phyloP scores from a whole-genome alignment of 2,113 vertebrate genomes.

The Etheostoma spectabile region DNA sequence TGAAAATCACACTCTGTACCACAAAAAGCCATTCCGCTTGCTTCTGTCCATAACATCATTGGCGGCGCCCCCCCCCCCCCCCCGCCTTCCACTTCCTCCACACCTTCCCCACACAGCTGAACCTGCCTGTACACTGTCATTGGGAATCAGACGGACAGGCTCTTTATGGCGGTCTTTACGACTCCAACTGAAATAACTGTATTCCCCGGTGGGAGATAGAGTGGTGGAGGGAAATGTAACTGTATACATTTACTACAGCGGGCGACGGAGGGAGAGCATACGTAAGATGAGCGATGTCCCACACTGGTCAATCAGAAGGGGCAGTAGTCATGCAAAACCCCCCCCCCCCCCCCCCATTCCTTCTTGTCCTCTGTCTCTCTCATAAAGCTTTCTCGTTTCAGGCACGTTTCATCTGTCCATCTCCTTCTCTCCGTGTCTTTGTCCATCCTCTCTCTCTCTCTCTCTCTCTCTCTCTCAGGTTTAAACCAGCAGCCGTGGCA shows the following conservation, averaged over 20 bases:
- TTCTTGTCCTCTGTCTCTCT: constrained; percentile 26
- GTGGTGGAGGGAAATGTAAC: constrained; percentile 68
- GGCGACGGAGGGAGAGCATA: constrained; percentile 43
- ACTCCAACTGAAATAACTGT: constrained; percentile 78
- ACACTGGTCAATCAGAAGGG: constrained; percentile 63
- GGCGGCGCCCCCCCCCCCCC: constrained; percentile 17
- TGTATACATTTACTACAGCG: constrained; percentile 74
- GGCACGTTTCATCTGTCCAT: constrained; percentile 58
- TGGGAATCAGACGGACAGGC: constrained; percentile 75
- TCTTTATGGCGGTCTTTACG: constrained; percentile 78
- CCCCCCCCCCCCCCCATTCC: constrained; percentile 18
- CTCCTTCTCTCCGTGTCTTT: constrained; percentile 37
- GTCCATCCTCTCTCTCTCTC: constrained; percentile 55
- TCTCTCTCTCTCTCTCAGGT: constrained; percentile 51
- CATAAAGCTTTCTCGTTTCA: constrained; percentile 30
- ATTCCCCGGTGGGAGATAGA: constrained; percentile 75
- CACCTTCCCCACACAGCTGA: constrained; percentile 53
- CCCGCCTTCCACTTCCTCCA: constrained; percentile 21
- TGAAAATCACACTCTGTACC: constrained; percentile 62
- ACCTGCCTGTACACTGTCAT: constrained; percentile 69
- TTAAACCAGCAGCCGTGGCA: constrained; percentile 71
- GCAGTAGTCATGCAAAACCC: constrained; percentile 35
- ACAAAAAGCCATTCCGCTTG: constrained; percentile 65
- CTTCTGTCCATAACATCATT: constrained; percentile 63
- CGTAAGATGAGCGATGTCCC: constrained; percentile 58